A percentile compares a stretch with the other conserved stretches of the same genome.
Conservation (phyloP, 2,797 vertebrate species). For the Poeciliopsis paucimaculata region DNA sequence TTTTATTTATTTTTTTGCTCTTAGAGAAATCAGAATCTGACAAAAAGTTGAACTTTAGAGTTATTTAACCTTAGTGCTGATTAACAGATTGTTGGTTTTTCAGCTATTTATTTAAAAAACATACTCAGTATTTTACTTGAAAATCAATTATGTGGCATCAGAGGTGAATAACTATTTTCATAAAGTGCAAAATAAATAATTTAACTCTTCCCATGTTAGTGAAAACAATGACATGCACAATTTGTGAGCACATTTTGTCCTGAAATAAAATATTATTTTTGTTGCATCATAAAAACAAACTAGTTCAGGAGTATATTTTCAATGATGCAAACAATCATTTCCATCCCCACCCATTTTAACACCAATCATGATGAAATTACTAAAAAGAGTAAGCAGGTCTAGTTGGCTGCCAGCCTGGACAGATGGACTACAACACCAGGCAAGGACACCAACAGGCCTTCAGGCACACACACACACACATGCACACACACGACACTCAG, state of each 20-base stretch:
- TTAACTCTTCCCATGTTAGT: background rate
- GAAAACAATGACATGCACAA: background rate
- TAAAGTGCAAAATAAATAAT: background rate
- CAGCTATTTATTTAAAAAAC: background rate
- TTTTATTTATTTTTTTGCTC: too few species aligned
- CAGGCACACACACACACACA: slow-evolving; percentile 45
- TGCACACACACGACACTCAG: slow-evolving; percentile 21
- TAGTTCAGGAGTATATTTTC: slow-evolving; percentile 47
- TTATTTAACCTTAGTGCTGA: background rate
- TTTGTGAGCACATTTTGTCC: background rate
- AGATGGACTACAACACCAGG: slow-evolving; percentile 74
- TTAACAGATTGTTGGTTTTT: background rate
- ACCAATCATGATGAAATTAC: slow-evolving; percentile 47
- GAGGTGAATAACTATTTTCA: background rate
- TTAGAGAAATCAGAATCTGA: background rate
- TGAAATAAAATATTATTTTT: slow-evolving; percentile 1
- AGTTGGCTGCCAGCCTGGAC: slow-evolving; percentile 70
- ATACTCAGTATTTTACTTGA: background rate
- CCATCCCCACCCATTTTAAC: slow-evolving; percentile 48
- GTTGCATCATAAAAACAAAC: slow-evolving; percentile 1
- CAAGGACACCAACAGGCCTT: slow-evolving; percentile 62
- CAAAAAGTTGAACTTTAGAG: background rate
- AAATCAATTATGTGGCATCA: background rate
- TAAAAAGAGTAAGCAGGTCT: slow-evolving; percentile 51
- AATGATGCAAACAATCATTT: slow-evolving; percentile 58